phyloP scores from a whole-genome alignment of 2,113 vertebrate genomes.

The Holacanthus passer region DNA sequence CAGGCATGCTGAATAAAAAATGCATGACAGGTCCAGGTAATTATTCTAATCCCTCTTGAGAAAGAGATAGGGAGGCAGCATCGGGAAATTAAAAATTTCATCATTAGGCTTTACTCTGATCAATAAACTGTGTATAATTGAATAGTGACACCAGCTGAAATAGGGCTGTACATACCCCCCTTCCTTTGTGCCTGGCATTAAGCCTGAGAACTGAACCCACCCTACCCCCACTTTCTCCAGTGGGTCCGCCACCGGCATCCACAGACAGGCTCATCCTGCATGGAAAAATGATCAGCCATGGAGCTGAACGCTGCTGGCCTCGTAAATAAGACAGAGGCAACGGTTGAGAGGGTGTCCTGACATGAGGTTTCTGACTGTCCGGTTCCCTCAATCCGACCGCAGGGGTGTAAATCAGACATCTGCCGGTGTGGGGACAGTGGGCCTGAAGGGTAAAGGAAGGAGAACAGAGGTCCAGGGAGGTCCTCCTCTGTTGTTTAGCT shows the following conservation, averaged over 20 bases:
- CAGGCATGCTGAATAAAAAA: slow-evolving; percentile 45
- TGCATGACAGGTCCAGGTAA: slow-evolving; percentile 41
- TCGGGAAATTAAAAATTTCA: slow-evolving; percentile 25
- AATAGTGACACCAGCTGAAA: slow-evolving; percentile 21
- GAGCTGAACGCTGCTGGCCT: slow-evolving; percentile 73
- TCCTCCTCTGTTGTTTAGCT: slow-evolving; percentile 34
- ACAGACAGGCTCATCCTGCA: slow-evolving; percentile 68
- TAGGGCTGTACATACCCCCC: not conserved
- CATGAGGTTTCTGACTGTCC: slow-evolving; percentile 76
- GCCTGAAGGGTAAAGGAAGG: slow-evolving; percentile 27
- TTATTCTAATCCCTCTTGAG: slow-evolving; percentile 50
- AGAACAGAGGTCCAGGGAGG: slow-evolving; percentile 14
- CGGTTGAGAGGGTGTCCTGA: slow-evolving; percentile 80
- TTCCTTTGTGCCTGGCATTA: slow-evolving; percentile 29
- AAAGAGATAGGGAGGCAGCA: slow-evolving; percentile 22
- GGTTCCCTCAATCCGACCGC: slow-evolving; percentile 53
- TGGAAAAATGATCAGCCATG: slow-evolving; percentile 84
- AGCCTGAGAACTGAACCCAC: slow-evolving; percentile 19
- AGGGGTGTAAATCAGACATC: slow-evolving; percentile 77
- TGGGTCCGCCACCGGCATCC: slow-evolving; percentile 33
- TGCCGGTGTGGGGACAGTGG: slow-evolving; percentile 32
- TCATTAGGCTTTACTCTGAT: slow-evolving; percentile 49
- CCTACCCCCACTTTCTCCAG: not conserved
- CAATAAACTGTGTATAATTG: slow-evolving; percentile 54
- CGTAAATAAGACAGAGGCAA: slow-evolving; percentile 82